Base-by-base conservation (phyloP, 2,113 vertebrate genomes). In the Oncorhynchus keta region DNA sequence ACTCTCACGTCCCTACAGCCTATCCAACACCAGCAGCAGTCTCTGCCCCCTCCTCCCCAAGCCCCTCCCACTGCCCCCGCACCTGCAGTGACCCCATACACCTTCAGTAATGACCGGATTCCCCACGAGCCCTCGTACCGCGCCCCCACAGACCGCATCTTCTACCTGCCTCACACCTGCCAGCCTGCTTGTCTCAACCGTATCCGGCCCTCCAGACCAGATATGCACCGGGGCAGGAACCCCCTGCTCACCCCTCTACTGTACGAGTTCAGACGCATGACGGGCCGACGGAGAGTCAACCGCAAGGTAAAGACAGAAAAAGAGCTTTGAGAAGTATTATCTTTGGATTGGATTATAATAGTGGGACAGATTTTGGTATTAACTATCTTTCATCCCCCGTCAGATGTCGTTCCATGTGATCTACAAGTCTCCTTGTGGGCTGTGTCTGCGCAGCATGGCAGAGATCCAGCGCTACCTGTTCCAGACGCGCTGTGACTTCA, bases 401-500 rank as follows among this genome's bases (percentile, higher is more conserved):
- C 26, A 94, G 94, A 96, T 98, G 95, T 97, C 96, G 1, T 99
- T 99, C 88, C 97, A 99, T 0, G 97, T 99, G 22, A 95, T 99
- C 85, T 99, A 99, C 90, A 99, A 98, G 77, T 95, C 96, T 0
- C 98, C 98, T 0, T 99, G 98, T 6, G 98, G 98, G 1, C 95
- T 98, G 24, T 96, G 95, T 84, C 93, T 99, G 76, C 92, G 98
- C 2, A 95, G 93, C 91, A 99, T 99, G 98, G 86, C 73, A 0
- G 98, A 99, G 89, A 98, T 99, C n/a, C 95, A 99, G 80, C 92
- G 94, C 1, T 99, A 98, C 94, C 94, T 99, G 57, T 98, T 99
- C 28, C 95, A 97, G 91, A 96, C 97, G 0, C 87, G 85, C 81
- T 98, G 97, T 5, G 95, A 99, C 91, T 98, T 99, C 83, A 92